Conservation (phyloP, 2,888 invertebrate genomes). For the Orchesellides sinensis region DNA sequence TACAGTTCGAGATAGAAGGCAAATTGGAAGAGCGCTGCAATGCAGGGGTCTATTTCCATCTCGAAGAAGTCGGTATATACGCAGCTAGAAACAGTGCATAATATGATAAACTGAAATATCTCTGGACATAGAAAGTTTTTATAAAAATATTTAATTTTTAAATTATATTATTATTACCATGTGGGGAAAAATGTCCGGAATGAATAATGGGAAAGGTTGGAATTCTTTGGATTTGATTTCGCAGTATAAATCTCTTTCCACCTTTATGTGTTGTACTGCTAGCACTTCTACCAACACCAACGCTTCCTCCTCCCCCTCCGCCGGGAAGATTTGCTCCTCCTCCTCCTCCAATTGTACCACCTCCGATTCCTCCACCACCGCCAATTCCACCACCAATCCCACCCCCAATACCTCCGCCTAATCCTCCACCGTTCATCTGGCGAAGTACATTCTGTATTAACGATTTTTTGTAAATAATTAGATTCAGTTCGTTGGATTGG, state of each 20-base stretch:
- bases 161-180: background rate
- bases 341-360: background rate
- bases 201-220: background rate
- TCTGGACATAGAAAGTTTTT: too few relatives aligned
- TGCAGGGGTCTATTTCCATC: conserved; percentile 8
- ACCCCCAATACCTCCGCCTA: background rate
- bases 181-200: background rate
- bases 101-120: too few relatives aligned
- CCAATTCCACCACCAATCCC: background rate
- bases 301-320: background rate
- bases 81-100: background rate
- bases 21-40: conserved; percentile 28
- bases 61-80: background rate
- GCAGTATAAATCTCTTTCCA: background rate
- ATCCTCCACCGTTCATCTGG: conserved; percentile 21
- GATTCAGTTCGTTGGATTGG: too few relatives aligned
- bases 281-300: background rate
- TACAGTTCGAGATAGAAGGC: conserved; percentile 7
- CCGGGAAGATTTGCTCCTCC: background rate
- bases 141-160: too few relatives aligned
- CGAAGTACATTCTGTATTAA: conserved; percentile 41
- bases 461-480: conserved; percentile 1
- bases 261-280: background rate
- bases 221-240: background rate
- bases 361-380: background rate